Percentiles rank a stretch among this genome's conserved stretches.
Conservation (phyloP, 1,140 invertebrate genomes). For the Drosophila bocki region DNA sequence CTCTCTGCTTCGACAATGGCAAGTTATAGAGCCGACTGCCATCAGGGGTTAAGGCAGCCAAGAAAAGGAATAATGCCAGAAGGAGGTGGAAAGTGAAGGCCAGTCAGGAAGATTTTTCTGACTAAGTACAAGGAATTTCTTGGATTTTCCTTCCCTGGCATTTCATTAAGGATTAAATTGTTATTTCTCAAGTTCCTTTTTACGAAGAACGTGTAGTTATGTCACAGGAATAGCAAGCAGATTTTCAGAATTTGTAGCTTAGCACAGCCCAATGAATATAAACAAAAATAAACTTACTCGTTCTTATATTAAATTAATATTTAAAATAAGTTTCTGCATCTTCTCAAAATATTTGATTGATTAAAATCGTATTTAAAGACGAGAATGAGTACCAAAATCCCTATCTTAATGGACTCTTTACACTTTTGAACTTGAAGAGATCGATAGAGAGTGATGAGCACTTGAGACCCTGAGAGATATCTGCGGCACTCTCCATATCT, state of each 20-base stretch:
- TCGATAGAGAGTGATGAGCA: conserved; percentile 11
- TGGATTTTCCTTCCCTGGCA: neutral
- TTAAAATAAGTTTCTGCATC: neutral
- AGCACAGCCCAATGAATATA: no score
- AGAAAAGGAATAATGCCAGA: neutral
- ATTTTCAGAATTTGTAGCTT: no score
- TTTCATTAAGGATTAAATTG: conserved; percentile 5
- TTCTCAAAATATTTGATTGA: conserved; percentile 10
- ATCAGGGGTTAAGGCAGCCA: conserved; percentile 14
- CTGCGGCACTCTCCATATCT: conserved; percentile 14
- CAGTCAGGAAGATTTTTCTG: conserved; percentile 10
- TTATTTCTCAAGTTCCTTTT: neutral
- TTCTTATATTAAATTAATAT: neutral
- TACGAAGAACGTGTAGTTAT: conserved; percentile 2
- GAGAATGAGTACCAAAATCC: neutral
- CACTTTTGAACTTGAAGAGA: conserved; percentile 29
- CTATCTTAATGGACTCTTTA: conserved; percentile 36
- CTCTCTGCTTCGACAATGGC: conserved; percentile 9
- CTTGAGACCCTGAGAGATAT: conserved; percentile 17
- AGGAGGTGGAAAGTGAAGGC: conserved; percentile 9
- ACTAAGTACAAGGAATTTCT: conserved; percentile 24
- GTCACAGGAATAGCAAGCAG: neutral
- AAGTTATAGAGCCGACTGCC: conserved; percentile 19
- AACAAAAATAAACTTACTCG: no score
- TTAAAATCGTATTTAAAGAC: neutral